Base-by-base conservation (phyloP, 2,113 vertebrate genomes). In the Aythya baeri region DNA sequence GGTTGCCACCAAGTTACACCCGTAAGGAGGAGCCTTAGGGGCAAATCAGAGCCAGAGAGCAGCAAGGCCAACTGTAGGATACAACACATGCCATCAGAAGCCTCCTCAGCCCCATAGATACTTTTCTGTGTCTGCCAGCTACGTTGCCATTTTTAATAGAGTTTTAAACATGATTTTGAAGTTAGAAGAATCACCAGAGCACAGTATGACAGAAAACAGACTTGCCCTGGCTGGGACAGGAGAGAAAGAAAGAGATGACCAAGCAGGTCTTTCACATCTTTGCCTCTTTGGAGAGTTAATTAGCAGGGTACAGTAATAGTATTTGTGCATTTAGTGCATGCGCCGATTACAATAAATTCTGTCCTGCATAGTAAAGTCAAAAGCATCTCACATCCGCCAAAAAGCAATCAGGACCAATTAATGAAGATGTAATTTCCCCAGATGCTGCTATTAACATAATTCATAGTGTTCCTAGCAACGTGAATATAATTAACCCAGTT, bases 391-490 rank as follows among this genome's bases (percentile, higher is more conserved):
- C 92, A 96, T 93, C 92, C 23, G 72, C 91, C 91, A 88, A 93
- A 95, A 94, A 83, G 96, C 88, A 82, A 94, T 97, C 96, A 95
- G 82, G 87, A 86, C 92, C 96, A 96, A 96, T 97, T 96, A 97
- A 97, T 94, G 92, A 96, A 95, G 94, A 94, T 94, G 83, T 91
- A 95, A 96, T 94, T 95, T 96, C 96, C 94, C 93, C 91, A 96
- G 93, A 96, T 95, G 92, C 95, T 82, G 70, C 91, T 74, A 91
- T 96, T 96, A 97, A 82, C 92, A 86, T 96, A 95, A 96, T 77
- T 90, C 91, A 91, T 85, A 58, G 13, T 93, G 91, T 27, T 96
- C 96, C 65, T 86, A 88, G 83, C 81, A 89, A 91, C 85, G 71
- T 10, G 95, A 94, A 95, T 94, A 29, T 65, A 82, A 96, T 94